Evolutionary conservation across 2,888 invertebrate genomes (phyloP), one percentile per base, ranked within the genome.

Genomic region (Tiphia femorata): DNA sequence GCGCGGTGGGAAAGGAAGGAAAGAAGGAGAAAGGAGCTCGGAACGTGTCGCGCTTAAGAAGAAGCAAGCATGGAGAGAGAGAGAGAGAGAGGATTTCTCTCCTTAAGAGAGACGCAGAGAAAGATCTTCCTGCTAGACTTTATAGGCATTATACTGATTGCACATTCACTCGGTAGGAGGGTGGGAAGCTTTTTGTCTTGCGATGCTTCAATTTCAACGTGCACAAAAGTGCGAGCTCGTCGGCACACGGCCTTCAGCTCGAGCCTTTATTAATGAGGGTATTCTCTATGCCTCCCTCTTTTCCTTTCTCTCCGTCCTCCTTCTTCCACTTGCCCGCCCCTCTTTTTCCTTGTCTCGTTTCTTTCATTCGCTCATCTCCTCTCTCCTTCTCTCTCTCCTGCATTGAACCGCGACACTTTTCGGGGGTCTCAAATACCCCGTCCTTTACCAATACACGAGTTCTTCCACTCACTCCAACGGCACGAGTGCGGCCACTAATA

Each of bases 181-280:
- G n/a, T n/a, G 53, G 37, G 25, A 40, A 50, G 37, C 53, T 52
- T 62, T 64, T 64, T 70, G 61, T 67, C 59, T 61, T 58, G 58
- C 57, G 59, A 48, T 52, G 58, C 49, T 70, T 64, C 59, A 64
- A 70, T 52, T 62, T 60, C 46, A 44, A 37, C 54, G 25, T 58
- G 58, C 44, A 64, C 67, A 67, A 70, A 70, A 70, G 70, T 67
- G 33, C 37, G 41, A 43, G 41, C 53, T 47, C 50, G 56, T 62
- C 59, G 49, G 47, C 54, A 64, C 53, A 67, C 56, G 64, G 67
- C 70, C 70, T 70, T 70, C 70, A 49, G 57, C 53, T 51, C 57
- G 62, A 54, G 62, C 62, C 71, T 68, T 69, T 71, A 71, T 71
- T 71, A 71, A 71, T 69, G 66, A 71, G 71, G 66, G 52, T 66